phyloP scores from a whole-genome alignment of 2,113 vertebrate genomes.

The Hyla sarda region DNA sequence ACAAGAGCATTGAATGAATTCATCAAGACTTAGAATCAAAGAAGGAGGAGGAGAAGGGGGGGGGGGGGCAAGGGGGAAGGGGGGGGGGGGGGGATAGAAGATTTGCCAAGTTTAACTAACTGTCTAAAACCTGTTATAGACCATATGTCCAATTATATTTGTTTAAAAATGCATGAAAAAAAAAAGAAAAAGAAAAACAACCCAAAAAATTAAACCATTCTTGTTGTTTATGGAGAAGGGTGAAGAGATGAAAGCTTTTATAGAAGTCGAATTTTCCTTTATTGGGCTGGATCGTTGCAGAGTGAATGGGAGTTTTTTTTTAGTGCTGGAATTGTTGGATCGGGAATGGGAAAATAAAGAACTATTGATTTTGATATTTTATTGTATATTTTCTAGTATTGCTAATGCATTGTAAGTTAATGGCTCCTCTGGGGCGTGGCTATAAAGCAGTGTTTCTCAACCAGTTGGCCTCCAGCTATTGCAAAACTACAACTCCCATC shows the following conservation, averaged over 20 bases:
- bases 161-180: constrained; percentile 27
- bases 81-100: constrained; percentile 6
- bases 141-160: constrained; percentile 48
- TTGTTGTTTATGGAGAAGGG: not conserved
- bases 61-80: not conserved
- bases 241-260: constrained; percentile 5
- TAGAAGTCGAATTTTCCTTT: constrained; percentile 7
- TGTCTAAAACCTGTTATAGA: constrained; percentile 44
- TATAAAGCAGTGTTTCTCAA: too few relatives aligned
- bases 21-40: constrained; percentile 36
- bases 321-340: not conserved
- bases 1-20: constrained; percentile 8
- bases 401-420: not conserved
- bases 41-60: constrained; percentile 14
- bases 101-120: constrained; percentile 41
- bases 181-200: not conserved
- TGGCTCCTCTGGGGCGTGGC: not conserved
- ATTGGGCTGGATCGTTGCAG: not conserved
- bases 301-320: not conserved
- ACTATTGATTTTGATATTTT: not conserved
- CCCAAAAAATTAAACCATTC: too few relatives aligned
- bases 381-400: not conserved
- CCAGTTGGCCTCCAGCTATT: too few relatives aligned
- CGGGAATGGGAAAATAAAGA: not conserved
- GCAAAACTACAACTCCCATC: too few relatives aligned